phyloP scores from a whole-genome alignment of 2,113 vertebrate species.

The Peromyscus polionotus region DNA sequence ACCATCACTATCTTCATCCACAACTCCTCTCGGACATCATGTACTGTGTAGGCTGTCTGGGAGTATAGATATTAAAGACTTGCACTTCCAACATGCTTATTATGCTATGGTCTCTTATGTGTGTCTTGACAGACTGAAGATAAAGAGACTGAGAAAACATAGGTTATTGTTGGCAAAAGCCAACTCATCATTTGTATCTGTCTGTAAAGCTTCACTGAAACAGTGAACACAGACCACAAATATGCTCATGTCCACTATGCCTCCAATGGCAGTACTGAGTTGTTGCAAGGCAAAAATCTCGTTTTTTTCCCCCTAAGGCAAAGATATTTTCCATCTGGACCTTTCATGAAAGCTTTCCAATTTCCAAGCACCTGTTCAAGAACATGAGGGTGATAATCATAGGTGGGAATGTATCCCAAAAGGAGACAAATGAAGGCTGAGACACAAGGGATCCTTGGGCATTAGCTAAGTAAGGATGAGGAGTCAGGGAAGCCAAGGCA shows the following conservation, averaged over 20 bases:
- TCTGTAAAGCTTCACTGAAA: not conserved
- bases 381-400: rapidly evolving
- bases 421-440: not conserved
- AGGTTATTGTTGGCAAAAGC: not conserved
- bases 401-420: not conserved
- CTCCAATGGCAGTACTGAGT: not conserved
- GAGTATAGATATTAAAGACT: not conserved
- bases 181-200: not conserved
- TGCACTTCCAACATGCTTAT: no score
- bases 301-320: not conserved
- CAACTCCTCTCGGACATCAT: rapidly evolving
- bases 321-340: not conserved
- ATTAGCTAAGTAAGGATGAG: not conserved
- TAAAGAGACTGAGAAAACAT: not conserved
- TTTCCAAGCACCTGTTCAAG: not conserved
- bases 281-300: not conserved
- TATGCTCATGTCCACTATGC: not conserved
- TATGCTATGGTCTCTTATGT: not conserved
- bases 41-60: not conserved
- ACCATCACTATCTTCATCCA: not conserved
- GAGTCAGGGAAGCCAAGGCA: not conserved
- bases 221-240: not conserved
- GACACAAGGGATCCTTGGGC: not conserved
- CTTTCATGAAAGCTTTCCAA: not conserved
- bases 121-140: not conserved